These are phyloP conservation scores for Ovis aries DNA, from an alignment of 2,113 vertebrate species.

Conservation along the genomic window ARS-UI_Ramb_v3.0 NC_056065.1:47968001-47968500, in stretches of 20 bases:
- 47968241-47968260: not conserved
- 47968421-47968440: not conserved
- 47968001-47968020: not conserved
- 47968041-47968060: not conserved
- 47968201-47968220: not conserved
- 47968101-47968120: not conserved
- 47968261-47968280: not conserved
- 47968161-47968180: not conserved
- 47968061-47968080: not conserved
- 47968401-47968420: not conserved
- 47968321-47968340: not conserved
- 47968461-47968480: not conserved
- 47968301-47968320: not conserved
- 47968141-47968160: not conserved
- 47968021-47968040: not conserved
- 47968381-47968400: accelerated
- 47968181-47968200: not conserved
- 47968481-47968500: no score
- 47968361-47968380: not conserved
- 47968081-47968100: not conserved
- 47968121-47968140: not conserved
- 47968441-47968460: not conserved
- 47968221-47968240: not conserved
- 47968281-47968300: not conserved
- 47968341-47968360: not conserved